These are phyloP conservation scores for Myrmecophaga tridactyla DNA, from an alignment of 2,113 vertebrate species.

Conservation along the genomic window DNA sequence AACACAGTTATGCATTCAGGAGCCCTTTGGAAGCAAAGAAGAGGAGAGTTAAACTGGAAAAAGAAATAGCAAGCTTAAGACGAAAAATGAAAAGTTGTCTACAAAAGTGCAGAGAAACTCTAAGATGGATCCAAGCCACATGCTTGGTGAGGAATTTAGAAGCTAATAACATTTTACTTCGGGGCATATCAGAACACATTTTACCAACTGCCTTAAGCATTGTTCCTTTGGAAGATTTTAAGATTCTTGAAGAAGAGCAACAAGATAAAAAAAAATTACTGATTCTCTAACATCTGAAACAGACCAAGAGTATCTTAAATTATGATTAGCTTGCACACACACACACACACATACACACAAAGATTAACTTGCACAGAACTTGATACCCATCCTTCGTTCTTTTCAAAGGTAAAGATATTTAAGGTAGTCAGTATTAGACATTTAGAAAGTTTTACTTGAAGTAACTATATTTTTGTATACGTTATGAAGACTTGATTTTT, in stretches of 20 bases:
- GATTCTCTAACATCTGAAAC: conserved; percentile 51
- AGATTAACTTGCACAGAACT: conserved; percentile 4
- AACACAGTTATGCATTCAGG: conserved; percentile 73
- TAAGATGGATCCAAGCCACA: conserved; percentile 60
- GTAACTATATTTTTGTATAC: conserved; percentile 32
- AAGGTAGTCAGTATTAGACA: conserved; percentile 32
- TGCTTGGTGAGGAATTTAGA: conserved; percentile 69
- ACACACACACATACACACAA: no score
- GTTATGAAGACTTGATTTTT: conserved; percentile 54
- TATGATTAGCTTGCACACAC: background rate
- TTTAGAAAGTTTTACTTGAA: conserved; percentile 62
- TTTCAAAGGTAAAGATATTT: conserved; percentile 36
- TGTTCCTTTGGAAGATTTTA: conserved; percentile 70
- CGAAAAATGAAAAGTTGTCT: conserved; percentile 73
- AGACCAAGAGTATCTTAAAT: background rate
- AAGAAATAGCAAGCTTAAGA: conserved; percentile 65
- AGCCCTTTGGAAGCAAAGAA: conserved; percentile 70
- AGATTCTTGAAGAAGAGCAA: conserved; percentile 63
- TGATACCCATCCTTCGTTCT: conserved; percentile 3
- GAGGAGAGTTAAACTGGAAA: conserved; percentile 75
- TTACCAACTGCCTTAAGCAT: conserved; percentile 65
- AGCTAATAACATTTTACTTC: conserved; percentile 66
- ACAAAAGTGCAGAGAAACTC: conserved; percentile 70
- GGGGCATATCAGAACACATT: conserved; percentile 65
- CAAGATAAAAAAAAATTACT: conserved; percentile 57